Conservation (phyloP, 2,888 invertebrate species). For the Drosophila maculinotata region DNA sequence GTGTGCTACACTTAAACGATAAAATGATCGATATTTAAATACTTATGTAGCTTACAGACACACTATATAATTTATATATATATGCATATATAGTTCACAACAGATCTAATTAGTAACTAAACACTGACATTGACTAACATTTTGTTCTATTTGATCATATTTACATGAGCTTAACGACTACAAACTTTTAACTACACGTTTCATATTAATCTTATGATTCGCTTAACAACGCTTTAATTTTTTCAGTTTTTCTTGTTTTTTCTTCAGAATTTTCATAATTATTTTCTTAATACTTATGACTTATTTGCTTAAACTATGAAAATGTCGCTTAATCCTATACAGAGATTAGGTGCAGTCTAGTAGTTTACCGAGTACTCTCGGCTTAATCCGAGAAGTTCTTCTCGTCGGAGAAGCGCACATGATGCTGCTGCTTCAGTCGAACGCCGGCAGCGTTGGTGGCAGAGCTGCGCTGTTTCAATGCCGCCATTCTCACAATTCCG, state of each 20-base stretch:
- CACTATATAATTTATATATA: constrained; percentile 31
- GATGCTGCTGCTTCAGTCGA: constrained; percentile 81
- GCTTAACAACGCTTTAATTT: constrained; percentile 31
- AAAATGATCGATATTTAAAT: constrained; percentile 31
- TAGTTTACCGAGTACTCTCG: constrained; percentile 61
- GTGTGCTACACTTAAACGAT: constrained; percentile 62
- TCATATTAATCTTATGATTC: constrained; percentile 24
- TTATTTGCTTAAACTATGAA: constrained; percentile 32
- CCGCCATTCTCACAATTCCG: constrained; percentile 63
- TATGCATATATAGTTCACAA: constrained; percentile 63
- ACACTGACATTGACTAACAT: constrained; percentile 65
- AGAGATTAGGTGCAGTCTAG: constrained; percentile 83
- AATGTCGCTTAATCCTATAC: constrained; percentile 54
- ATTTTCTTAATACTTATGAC: constrained; percentile 9
- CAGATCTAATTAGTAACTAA: constrained; percentile 63
- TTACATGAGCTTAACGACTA: constrained; percentile 29
- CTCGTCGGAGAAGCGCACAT: constrained; percentile 83
- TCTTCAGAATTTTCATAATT: no score
- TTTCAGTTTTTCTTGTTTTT: constrained; percentile 13
- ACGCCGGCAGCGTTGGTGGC: constrained; percentile 25
- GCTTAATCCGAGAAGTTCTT: constrained; percentile 82
- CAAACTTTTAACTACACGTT: constrained; percentile 42
- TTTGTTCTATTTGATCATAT: constrained; percentile 24
- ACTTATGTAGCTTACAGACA: constrained; percentile 29
- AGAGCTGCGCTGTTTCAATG: constrained; percentile 45